Base-by-base conservation (phyloP, 2,888 invertebrate species). In the Argynnis bischoffii region DNA sequence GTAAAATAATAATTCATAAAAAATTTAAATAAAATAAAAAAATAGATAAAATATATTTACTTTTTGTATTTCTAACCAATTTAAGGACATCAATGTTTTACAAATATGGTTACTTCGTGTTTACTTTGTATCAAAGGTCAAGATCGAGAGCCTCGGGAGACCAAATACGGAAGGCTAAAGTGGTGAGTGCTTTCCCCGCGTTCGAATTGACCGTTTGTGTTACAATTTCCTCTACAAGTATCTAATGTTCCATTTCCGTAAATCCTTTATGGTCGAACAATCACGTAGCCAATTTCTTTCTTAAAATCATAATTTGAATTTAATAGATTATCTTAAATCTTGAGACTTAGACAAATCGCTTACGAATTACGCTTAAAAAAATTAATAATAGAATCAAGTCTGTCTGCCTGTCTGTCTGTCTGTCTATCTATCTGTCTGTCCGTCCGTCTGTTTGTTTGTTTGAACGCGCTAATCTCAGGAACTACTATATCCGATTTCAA, bases 61-160 rank as follows among this genome's bases (percentile, higher is more conserved):
- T 21, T 59, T 59, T 48, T 15, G 47, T 59, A 8, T 26, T 60
- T 48, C n/a, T n/a, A 15, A 48, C 8, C 15, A 48, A 48, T 16
- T 35, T 46, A 51, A 13, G 16, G 14, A 50, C 46, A 54, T 15
- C 21, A 16, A n/a, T 53, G n/a, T 18, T 55, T 3, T 53, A 57
- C 46, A 63, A 46, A 59, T 57, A 55, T 55, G 55, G 61, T 61
- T 50, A 41, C 50, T 61, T 41, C 57, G 46, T 48, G 66, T 61
- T 60, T 54, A 54, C n/a, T 26, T 46, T 67, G 16, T 56, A 26
- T 41, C 56, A 56, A 48, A 47, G 63, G 57, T 67, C 67, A 63
- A 63, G 46, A 67, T 57, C 66, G 50, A 60, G 50, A 60, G 50
- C 47, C 16, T 50, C 16, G 4, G 14, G 14, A 21, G n/a, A 51